phyloP scores from a whole-genome alignment of 2,113 vertebrate genomes.

The Siniperca chuatsi region DNA sequence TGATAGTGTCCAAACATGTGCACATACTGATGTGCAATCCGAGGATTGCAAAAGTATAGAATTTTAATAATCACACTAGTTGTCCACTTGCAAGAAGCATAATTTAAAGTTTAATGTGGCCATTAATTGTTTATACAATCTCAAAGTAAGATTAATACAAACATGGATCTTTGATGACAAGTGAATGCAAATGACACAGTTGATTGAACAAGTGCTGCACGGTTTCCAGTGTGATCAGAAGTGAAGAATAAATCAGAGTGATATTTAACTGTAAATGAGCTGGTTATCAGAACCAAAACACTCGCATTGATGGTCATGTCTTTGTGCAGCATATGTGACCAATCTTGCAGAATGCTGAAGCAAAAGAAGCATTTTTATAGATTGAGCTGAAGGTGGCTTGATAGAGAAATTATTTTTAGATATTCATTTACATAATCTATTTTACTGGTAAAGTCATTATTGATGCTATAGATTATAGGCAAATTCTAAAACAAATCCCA shows the following conservation, averaged over 20 bases:
- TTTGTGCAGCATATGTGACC: not conserved
- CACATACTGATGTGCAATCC: not conserved
- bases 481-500: not conserved
- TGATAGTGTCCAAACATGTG: not conserved
- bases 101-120: slow-evolving; percentile 3
- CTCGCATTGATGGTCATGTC: not conserved
- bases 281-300: not conserved
- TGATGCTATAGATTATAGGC: not conserved
- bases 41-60: not conserved
- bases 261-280: not conserved
- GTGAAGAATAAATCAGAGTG: not conserved
- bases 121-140: not conserved
- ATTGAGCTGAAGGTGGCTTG: not conserved
- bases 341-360: not conserved
- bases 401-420: not conserved
- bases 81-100: not conserved
- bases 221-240: not conserved
- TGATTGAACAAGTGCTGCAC: not conserved
- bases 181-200: not conserved
- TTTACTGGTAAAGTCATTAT: not conserved
- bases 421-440: not conserved
- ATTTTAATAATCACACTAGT: not conserved
- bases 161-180: not conserved
- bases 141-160: not conserved
- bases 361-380: not conserved